phyloP scores from a whole-genome alignment of 2,888 invertebrate species.

The Eristalinus sepulchralis region DNA sequence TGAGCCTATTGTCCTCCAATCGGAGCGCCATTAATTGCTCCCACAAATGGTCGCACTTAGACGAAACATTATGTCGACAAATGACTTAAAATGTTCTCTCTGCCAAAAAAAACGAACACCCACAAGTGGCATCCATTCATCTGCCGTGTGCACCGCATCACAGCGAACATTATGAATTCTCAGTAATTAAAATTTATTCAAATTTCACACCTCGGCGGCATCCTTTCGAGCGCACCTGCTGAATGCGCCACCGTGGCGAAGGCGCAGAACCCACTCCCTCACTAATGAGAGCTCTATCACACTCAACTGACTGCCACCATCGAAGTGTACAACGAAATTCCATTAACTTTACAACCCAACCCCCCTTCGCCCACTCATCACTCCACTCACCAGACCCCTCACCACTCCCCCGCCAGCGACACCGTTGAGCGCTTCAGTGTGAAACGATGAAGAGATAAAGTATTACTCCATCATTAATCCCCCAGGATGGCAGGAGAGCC shows the following conservation, averaged over 20 bases:
- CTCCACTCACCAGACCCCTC: not conserved
- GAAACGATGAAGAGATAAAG: slow-evolving; percentile 48
- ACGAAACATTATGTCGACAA: too few species aligned
- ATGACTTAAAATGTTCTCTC: too few species aligned
- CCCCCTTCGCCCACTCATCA: not conserved
- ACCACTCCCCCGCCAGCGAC: too few species aligned
- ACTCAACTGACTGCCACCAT: slow-evolving; percentile 27
- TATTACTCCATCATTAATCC: slow-evolving; percentile 47
- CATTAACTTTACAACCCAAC: slow-evolving; percentile 38
- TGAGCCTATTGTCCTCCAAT: too few species aligned
- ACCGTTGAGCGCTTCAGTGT: not conserved
- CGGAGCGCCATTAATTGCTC: too few species aligned
- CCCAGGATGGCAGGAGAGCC: slow-evolving; percentile 16
- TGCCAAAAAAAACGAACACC: not conserved
- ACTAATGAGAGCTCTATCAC: not conserved
- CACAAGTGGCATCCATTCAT: not conserved
- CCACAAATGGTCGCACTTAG: too few species aligned
- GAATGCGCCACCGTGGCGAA: slow-evolving; percentile 11
- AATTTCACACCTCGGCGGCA: not conserved
- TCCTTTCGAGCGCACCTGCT: not conserved
- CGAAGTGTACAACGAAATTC: slow-evolving; percentile 56
- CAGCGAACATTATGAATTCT: not conserved
- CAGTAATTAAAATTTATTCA: slow-evolving; percentile 53
- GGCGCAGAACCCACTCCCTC: not conserved
- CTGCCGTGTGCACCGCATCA: not conserved